Percentiles rank a stretch among this genome's conserved stretches.
Evolutionary conservation across 2,113 vertebrate species (phyloP).

Genomic region (Mellivora capensis): DNA sequence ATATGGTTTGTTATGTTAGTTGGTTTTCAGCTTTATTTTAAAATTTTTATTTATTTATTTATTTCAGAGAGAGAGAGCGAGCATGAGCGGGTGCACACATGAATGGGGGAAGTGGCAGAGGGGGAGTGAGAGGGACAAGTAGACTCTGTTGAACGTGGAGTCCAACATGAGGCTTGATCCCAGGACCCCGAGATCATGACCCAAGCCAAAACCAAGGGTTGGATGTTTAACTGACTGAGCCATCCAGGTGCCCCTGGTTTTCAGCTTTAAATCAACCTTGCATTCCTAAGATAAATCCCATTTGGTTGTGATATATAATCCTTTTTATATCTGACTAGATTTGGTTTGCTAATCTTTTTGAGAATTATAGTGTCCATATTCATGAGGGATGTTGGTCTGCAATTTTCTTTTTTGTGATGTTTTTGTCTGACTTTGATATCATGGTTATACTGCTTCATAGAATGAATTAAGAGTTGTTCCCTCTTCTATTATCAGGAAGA

Average conservation of each 20-base stretch:
- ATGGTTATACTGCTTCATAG: not conserved
- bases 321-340: not conserved
- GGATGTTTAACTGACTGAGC: not conserved
- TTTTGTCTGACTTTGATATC: not conserved
- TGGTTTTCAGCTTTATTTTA: not conserved
- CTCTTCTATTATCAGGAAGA: not conserved
- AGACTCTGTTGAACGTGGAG: not conserved
- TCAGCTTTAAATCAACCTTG: conserved; percentile 24
- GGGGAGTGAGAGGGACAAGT: not conserved
- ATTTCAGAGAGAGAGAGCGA: not conserved
- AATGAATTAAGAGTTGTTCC: not conserved
- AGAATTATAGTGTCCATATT: not conserved
- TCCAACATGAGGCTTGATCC: not conserved
- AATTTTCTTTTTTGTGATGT: conserved; percentile 19
- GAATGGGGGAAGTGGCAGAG: not conserved
- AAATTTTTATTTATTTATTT: not conserved
- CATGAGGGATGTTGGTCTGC: not conserved
- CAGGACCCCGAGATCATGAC: not conserved
- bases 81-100: no score
- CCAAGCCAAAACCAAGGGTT: not conserved
- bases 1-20: not conserved
- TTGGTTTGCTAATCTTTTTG: not conserved
- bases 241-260: not conserved
- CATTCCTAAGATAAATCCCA: not conserved
- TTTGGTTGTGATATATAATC: not conserved